phyloP scores from a whole-genome alignment of 2,888 invertebrate genomes.

The Seira ritae region DNA sequence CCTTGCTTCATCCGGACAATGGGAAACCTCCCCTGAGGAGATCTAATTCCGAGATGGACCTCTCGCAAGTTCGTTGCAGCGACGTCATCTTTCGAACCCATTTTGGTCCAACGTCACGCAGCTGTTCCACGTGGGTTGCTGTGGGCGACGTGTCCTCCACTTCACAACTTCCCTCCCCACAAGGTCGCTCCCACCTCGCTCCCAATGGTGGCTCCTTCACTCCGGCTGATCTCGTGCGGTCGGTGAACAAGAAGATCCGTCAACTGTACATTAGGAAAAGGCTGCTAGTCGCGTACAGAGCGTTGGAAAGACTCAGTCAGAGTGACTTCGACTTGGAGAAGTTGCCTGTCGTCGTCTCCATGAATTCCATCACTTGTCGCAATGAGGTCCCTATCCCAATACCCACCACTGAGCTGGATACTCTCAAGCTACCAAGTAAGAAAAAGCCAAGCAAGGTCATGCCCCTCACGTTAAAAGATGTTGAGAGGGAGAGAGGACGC shows the following conservation, averaged over 20 bases:
- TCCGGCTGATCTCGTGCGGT: constrained; percentile 82
- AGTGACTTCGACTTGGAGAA: constrained; percentile 88
- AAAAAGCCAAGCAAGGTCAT: constrained; percentile 76
- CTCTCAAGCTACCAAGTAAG: constrained; percentile 62
- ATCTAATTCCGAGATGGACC: constrained; percentile 79
- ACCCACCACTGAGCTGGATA: constrained; percentile 64
- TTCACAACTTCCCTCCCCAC: constrained; percentile 89
- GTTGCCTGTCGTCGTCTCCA: constrained; percentile 74
- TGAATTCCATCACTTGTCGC: constrained; percentile 61
- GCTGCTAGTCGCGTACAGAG: constrained; percentile 87
- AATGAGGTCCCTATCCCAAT: constrained; percentile 61
- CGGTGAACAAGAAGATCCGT: constrained; percentile 89
- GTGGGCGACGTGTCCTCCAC: constrained; percentile 86
- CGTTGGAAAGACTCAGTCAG: constrained; percentile 87
- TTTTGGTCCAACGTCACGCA: constrained; percentile 82
- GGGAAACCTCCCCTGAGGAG: constrained; percentile 74
- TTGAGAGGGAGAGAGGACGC: constrained; percentile 88
- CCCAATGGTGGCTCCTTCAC: constrained; percentile 80
- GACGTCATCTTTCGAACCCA: constrained; percentile 77
- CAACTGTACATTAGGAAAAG: constrained; percentile 88
- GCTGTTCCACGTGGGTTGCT: constrained; percentile 92
- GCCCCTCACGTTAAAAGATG: constrained; percentile 85
- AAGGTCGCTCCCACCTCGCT: constrained; percentile 77
- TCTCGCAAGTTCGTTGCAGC: constrained; percentile 78
- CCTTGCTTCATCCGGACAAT: constrained; percentile 68